phyloP scores from a whole-genome alignment of 1,140 invertebrate species.

The Bombus superbus region DNA sequence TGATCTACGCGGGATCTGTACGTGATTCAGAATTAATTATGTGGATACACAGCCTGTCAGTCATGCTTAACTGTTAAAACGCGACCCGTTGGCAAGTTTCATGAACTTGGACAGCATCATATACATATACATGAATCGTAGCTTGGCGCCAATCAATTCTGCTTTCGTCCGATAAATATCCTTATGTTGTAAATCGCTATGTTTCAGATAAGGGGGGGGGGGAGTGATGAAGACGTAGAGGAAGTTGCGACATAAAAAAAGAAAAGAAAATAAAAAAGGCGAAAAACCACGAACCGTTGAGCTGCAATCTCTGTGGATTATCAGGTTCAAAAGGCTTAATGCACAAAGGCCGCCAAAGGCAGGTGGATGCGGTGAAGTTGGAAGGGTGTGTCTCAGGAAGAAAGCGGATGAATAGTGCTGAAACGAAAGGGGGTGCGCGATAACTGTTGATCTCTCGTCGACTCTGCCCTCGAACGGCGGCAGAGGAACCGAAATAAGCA shows the following conservation, averaged over 20 bases:
- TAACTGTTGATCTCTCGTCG: constrained; percentile 43
- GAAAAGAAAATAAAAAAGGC: neutral
- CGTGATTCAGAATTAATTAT: constrained; percentile 8
- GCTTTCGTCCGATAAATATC: no score
- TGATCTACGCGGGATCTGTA: neutral
- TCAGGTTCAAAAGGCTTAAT: constrained; percentile 59
- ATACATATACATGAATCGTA: no score
- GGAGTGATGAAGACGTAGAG: no score
- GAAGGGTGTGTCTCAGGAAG: constrained; percentile 32
- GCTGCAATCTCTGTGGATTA: constrained; percentile 61
- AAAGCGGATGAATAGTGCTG: constrained; percentile 20
- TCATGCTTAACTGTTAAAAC: constrained; percentile 3
- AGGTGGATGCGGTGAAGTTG: constrained; percentile 23
- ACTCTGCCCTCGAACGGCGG: neutral
- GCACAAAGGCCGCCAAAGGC: constrained; percentile 50
- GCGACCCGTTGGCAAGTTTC: neutral
- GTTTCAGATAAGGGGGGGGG: neutral
- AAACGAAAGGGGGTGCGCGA: constrained; percentile 36
- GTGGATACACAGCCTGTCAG: neutral
- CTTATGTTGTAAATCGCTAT: neutral
- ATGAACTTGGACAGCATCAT: no score
- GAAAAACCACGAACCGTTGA: constrained; percentile 32
- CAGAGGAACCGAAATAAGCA: constrained; percentile 8
- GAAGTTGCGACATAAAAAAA: neutral
- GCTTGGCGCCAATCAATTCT: neutral